Base-by-base conservation (phyloP, 92 coral and sea anemone genomes). In the Zoanthus sociatus region DNA sequence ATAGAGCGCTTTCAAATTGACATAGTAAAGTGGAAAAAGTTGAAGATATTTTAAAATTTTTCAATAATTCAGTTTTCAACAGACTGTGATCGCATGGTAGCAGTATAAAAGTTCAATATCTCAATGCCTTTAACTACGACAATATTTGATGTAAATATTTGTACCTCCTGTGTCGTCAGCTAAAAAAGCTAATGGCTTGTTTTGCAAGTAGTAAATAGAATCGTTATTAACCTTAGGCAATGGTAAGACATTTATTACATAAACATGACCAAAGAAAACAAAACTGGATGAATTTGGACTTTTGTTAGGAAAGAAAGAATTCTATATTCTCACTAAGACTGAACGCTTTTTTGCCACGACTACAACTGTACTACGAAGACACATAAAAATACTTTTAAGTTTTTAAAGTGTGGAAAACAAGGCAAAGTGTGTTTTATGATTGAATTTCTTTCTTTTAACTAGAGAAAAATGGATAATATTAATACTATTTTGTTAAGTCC, bases 141-240 rank as follows among this genome's bases (percentile, higher is more conserved):
- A 81, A 67, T 67, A 81, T 64, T 64, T 81, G 85, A 63, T 81
- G 58, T 81, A 78, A 81, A 81, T 81, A 81, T 81, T 81, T 81
- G 56, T 21, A 64, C 85, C 63, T 66, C 85, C 73, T 81, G 61
- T 7, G 75, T 47, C 4, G 74, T 11, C 45, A n/a, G 55, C 47
- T 45, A 45, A 81, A 63, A 79, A n/a, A 64, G 21, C 85, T 81
- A 64, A 81, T 81, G 85, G 53, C 75, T 66, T 67, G 66, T 81
- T 81, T 81, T 68, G 75, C 75, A 64, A 81, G 85, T 81, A n/a
- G 18, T 81, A 44, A 81, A 81, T 67, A 45, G 58, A 64, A 26
- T 74, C 85, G 85, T 81, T 61, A 81, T 81, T 81, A 64, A 21
- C 85, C 70, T 15, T 16, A 45, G 45, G 21, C 85, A 66, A 74